Base-by-base conservation (phyloP, 2,888 invertebrate species). In the Asteroscopus sphinx region DNA sequence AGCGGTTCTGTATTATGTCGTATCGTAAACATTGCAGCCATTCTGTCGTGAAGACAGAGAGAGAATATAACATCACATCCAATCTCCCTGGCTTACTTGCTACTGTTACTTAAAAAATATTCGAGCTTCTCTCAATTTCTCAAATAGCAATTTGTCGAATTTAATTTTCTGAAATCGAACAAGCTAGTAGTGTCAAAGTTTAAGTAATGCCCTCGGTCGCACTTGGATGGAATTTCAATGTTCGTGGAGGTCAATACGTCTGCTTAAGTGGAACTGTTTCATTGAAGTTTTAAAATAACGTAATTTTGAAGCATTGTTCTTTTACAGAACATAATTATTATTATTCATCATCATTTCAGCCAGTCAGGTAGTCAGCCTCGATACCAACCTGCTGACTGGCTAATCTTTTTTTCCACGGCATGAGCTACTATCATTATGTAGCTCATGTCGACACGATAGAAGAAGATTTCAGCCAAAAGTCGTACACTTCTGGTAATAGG, bases 121-220 rank as follows among this genome's bases (percentile, higher is more conserved):
- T n/a, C 25, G 17, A 26, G 32, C 5, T 17, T 16, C 42, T 46
- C 33, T 69, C 53, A 39, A 44, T 42, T 42, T 49, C 45, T 55
- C 8, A 40, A 59, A 47, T 47, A 70, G 53, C 58, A 52, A 59
- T 56, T 56, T 42, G 25, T 49, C 35, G 42, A 59, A 59, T 63
- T 68, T 44, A 56, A 68, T 73, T 53, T 59, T 28, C 15, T 56
- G 32, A 48, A 57, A 45, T 69, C 45, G 51, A 40, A 39, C 37
- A 51, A 57, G 47, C 60, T 72, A 40, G 17, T 49, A 53, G 30
- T 61, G 68, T 55, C 49, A 48, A 58, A 61, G 54, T 62, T 62
- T 35, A 58, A 52, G 41, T 72, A 56, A 68, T 44, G 52, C 55
- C 51, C 58, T 51, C 37, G 55, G 17, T 36, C 45, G 52, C 28